Base-by-base conservation (phyloP, 2,888 invertebrate species). In the Pyrochroa serraticornis region DNA sequence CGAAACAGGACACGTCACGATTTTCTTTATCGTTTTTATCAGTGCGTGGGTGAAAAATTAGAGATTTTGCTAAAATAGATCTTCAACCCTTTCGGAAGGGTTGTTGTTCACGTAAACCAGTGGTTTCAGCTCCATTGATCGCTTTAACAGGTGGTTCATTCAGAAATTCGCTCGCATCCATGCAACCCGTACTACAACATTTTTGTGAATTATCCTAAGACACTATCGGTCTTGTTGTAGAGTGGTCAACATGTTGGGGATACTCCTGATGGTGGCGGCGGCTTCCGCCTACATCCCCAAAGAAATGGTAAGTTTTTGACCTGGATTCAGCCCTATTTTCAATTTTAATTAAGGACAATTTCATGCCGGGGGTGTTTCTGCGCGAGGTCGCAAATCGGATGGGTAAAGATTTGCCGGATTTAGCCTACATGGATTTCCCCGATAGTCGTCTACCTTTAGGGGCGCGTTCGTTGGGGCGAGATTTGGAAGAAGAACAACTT, bases 341-440 rank as follows among this genome's bases (percentile, higher is more conserved):
- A 14, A 6, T 6, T 36, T 53, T 62, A 31, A 6, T 6, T n/a
- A 49, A 74, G 75, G 73, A 73, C 6, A 68, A 64, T 48, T 65
- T 89, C 65, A 81, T 91, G 69, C 87, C 89, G 46, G 89, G 90
- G 72, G 85, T 86, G 56, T 81, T 92, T 60, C 82, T 93, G 55
- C 87, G 89, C 62, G 91, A 92, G 73, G 82, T 92, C 31, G 87
- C 92, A 45, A 90, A 88, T 74, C 86, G 89, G 58, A 89, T 92
- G 87, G 88, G 88, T 54, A 89, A 87, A 69, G 89, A 92, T 55
- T 82, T 91, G 69, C 84, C 82, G 59, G 88, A 89, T 51, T 83
- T 83, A 2, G 84, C 86, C 1, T 89, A 88, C 74, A 75, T 88
- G 66, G 88, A 89, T 69, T 86, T 86, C 67, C 84, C 85, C 8